Percentiles rank a stretch among this genome's conserved stretches.
Conservation (phyloP, 2,888 invertebrate species). For the Schizaphis graminum region DNA sequence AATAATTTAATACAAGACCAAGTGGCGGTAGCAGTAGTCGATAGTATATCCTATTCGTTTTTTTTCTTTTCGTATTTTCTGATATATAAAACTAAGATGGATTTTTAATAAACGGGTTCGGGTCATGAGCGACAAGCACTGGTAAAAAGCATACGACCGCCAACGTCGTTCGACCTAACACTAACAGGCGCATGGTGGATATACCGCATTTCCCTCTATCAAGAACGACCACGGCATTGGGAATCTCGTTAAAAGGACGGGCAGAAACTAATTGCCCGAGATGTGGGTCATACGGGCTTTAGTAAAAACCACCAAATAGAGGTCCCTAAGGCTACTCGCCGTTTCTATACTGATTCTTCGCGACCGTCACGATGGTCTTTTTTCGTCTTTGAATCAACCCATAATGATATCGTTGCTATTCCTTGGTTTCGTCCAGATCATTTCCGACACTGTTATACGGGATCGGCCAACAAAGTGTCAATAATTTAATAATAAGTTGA, state of each 20-base stretch:
- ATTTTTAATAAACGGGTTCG: not conserved
- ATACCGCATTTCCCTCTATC: not conserved
- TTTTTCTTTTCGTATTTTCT: not conserved
- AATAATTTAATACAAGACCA: not conserved
- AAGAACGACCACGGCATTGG: not conserved
- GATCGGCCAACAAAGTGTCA: too few species aligned
- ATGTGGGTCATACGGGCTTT: slow-evolving; percentile 7
- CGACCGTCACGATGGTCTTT: not conserved
- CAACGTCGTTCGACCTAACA: not conserved
- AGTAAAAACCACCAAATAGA: slow-evolving; percentile 38
- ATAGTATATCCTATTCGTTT: not conserved
- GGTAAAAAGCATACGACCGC: not conserved
- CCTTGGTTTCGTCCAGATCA: not conserved
- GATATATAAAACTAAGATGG: not conserved
- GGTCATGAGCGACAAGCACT: not conserved
- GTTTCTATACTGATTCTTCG: not conserved
- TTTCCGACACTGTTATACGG: too few species aligned
- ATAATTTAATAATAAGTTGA: not conserved
- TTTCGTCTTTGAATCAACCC: not conserved
- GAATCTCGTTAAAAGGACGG: slow-evolving; percentile 48
- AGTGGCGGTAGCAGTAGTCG: not conserved
- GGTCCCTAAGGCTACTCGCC: not conserved
- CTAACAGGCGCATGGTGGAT: not conserved
- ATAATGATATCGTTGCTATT: not conserved
- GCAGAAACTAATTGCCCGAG: slow-evolving; percentile 49